Base-by-base conservation (phyloP, 2,888 invertebrate genomes). In the Gymnocheta viridis region DNA sequence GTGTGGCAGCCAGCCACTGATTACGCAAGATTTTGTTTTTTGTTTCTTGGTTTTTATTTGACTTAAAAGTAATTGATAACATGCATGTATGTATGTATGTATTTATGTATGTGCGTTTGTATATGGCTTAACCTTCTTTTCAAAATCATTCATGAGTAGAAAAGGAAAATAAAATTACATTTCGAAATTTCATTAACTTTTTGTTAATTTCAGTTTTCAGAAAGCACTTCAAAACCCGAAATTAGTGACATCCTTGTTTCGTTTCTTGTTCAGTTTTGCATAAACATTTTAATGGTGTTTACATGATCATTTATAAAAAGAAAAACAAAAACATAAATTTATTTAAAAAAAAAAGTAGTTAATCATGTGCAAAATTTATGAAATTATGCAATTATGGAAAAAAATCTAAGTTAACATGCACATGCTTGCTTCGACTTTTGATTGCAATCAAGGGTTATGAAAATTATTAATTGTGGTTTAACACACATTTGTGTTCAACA, bases 391-490 rank as follows among this genome's bases (percentile, higher is more conserved):
- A 82, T 56, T 70, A 70, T 51, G 51, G 41, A 88, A 67, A 74
- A 35, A 51, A 47, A 47, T 32, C n/a, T 1, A 89, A 89, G 88
- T 87, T 22, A 64, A 47, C 70, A 70, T 72, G 72, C 80, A 17
- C 66, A 69, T 44, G 14, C 27, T 27, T 38, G 29, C 29, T 56
- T 27, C 19, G 6, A 2, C 5, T 47, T 69, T 41, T 10, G 12
- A 41, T 51, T 81, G 66, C 69, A 80, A 62, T 84, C 49, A 70
- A 80, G 70, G 82, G 82, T 83, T 79, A 83, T 79, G 77, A 76
- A 83, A 76, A 67, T 35, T 47, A 41, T 77, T 66, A 80, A 80
- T 77, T 54, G 62, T 29, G 70, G 51, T 73, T 80, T 84, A 84
- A 67, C 80, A 77, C 54, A 76, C 54, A 54, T 76, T 79, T 83